A percentile compares a stretch with the other conserved stretches of the same genome.
These are phyloP conservation scores for Euborellia annulipes DNA, from an alignment of 1,140 invertebrate species.

Conservation along the genomic window DNA sequence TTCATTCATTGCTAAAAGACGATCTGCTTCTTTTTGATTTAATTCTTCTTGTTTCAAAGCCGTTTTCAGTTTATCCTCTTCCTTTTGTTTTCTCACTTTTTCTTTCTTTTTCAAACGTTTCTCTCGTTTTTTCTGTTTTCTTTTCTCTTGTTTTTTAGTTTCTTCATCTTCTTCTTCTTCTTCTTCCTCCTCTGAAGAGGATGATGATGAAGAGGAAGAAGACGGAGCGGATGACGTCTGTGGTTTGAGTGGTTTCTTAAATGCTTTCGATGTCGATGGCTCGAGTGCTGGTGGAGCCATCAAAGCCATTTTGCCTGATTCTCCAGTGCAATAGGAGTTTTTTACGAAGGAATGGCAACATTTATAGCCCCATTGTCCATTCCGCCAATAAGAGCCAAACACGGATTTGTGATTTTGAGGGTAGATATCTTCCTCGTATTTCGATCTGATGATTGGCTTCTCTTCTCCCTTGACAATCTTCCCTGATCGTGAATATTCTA, in stretches of 20 bases:
- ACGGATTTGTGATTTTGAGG: slow-evolving; percentile 86
- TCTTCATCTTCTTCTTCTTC: slow-evolving; percentile 31
- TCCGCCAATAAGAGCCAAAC: slow-evolving; percentile 91
- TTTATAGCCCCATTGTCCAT: slow-evolving; percentile 86
- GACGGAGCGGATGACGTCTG: slow-evolving; percentile 2
- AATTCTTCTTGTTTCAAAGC: slow-evolving; percentile 51
- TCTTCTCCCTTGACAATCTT: slow-evolving; percentile 73
- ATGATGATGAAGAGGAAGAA: slow-evolving; percentile 15
- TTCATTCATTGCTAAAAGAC: slow-evolving; percentile 60
- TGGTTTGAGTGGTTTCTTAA: slow-evolving; percentile 4
- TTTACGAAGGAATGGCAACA: slow-evolving; percentile 90
- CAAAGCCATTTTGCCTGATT: slow-evolving; percentile 45
- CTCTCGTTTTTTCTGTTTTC: too few species aligned
- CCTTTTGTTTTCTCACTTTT: slow-evolving; percentile 27
- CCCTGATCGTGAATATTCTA: slow-evolving; percentile 89
- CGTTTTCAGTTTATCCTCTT: slow-evolving; percentile 35
- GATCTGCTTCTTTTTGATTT: slow-evolving; percentile 41
- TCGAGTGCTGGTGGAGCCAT: slow-evolving; percentile 7
- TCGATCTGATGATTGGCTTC: slow-evolving; percentile 66
- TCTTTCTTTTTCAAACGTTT: too few species aligned
- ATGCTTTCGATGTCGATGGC: background rate
- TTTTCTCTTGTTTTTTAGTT: slow-evolving; percentile 25
- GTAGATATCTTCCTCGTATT: slow-evolving; percentile 90
- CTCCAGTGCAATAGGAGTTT: slow-evolving; percentile 77
- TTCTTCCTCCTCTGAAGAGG: slow-evolving; percentile 25